These are phyloP conservation scores for Petromus typicus DNA, from an alignment of 2,113 vertebrate genomes.

Conservation along the genomic window DNA sequence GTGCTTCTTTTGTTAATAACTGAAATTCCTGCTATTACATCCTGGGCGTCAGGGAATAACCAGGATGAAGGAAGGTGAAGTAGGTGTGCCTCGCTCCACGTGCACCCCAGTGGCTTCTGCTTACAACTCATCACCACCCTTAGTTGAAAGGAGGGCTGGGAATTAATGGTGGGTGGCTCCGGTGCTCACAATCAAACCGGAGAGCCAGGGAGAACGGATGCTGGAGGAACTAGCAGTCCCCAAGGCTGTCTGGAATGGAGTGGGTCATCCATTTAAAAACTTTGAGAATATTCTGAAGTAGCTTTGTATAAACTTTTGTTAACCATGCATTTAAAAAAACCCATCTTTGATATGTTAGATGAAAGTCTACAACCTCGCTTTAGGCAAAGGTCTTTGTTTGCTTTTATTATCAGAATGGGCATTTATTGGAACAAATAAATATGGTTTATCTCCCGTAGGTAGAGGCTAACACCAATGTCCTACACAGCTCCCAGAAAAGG, in stretches of 20 bases:
- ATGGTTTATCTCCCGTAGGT: conserved; percentile 35
- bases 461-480: not conserved
- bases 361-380: not conserved
- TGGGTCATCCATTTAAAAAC: not conserved
- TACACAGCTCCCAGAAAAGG: not conserved
- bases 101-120: not conserved
- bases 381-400: conserved; percentile 40
- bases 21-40: conserved; percentile 10
- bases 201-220: not conserved
- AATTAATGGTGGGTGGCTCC: not conserved
- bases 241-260: not conserved
- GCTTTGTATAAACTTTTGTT: not conserved
- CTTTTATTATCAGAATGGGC: not conserved
- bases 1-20: not conserved
- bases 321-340: not conserved
- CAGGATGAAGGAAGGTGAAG: not conserved
- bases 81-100: not conserved
- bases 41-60: not conserved
- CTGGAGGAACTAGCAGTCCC: not conserved
- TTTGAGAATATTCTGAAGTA: conserved; percentile 4
- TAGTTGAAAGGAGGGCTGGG: not conserved
- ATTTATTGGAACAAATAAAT: conserved; percentile 49
- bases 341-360: not conserved
- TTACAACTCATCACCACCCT: not conserved
- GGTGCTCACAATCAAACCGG: not conserved